Evolutionary conservation across 1,140 invertebrate species (phyloP), one percentile per base, ranked within the genome.

Genomic region (Stegodyphus dumicola): DNA sequence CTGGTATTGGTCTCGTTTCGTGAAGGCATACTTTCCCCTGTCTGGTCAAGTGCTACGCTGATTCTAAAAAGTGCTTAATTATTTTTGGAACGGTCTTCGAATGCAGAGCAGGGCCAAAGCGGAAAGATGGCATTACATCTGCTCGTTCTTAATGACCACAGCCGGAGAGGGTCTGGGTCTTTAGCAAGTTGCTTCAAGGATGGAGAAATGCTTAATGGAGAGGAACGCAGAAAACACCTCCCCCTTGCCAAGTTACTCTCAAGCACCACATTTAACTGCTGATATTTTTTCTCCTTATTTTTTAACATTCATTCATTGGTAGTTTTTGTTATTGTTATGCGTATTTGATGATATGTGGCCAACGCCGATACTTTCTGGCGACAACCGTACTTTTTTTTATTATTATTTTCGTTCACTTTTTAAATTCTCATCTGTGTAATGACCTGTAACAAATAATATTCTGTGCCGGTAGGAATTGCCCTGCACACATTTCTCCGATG

Each of bases 381-480:
- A 33, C 33, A 33, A 33, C 33, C 33, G 33, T 7, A 17, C 17
- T 33, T 6, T 33, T 54, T 53, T 2, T 69, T 53, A 33, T 33
- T 33, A 33, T 33, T 33, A 10, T 83, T 74, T 73, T 81, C 74
- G 13, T 71, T 76, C 56, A 69, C 56, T n/a, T 66, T 76, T 77
- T 54, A 60, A 69, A 51, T 76, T 60, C 73, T 85, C 52, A 17
- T 17, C 73, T 66, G 81, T 77, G 51, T 85, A 85, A 85, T 85
- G 81, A 77, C 65, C 81, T 85, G 81, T 85, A 33, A 77, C 81
- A 77, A 85, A 85, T 77, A 85, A 77, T 81, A 74, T 81, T 81
- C 49, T 70, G 51, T 54, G 60, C 69, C 33, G 33, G 75, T 66
- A 79, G 51, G 69, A 7, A 33, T 33, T 79, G 33, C 65, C 49